Percentiles rank a stretch among this genome's conserved stretches.
Evolutionary conservation across 1,140 invertebrate genomes (phyloP).

Genomic region (Saccostrea glomerata): DNA sequence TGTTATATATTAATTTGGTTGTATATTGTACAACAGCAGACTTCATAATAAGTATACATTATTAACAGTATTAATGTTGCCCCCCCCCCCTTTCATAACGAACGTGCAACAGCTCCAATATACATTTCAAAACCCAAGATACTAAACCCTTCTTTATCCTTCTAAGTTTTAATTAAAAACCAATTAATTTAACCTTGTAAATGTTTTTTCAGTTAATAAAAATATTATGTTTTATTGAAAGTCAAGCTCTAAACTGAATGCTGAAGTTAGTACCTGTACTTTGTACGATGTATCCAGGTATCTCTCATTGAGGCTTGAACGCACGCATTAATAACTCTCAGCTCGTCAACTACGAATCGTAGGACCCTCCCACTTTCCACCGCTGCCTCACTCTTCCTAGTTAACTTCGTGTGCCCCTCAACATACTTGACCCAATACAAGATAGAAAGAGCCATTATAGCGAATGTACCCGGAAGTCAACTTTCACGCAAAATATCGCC

Average conservation of each 20-base stretch:
- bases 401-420: slow-evolving; percentile 46
- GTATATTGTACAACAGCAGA: too few species aligned
- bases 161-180: background rate
- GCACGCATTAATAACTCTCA: background rate
- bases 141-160: too few species aligned
- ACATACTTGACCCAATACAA: slow-evolving; percentile 44
- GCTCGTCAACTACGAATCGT: slow-evolving; percentile 35
- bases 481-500: slow-evolving; percentile 25
- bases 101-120: background rate
- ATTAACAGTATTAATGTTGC: too few species aligned
- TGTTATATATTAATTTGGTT: too few species aligned
- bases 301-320: slow-evolving; percentile 34
- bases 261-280: slow-evolving; percentile 28
- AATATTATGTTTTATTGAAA: background rate
- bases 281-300: slow-evolving; percentile 21
- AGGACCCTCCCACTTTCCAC: slow-evolving; percentile 41
- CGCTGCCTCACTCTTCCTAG: slow-evolving; percentile 44
- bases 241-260: background rate
- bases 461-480: slow-evolving; percentile 39
- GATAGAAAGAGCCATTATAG: slow-evolving; percentile 40
- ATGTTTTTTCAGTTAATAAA: too few species aligned
- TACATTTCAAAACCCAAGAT: background rate
- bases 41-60: too few species aligned
- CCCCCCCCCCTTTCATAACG: too few species aligned
- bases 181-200: background rate